Evolutionary conservation across 2,888 invertebrate species (phyloP).

Genomic region (Polymixis flavicincta): DNA sequence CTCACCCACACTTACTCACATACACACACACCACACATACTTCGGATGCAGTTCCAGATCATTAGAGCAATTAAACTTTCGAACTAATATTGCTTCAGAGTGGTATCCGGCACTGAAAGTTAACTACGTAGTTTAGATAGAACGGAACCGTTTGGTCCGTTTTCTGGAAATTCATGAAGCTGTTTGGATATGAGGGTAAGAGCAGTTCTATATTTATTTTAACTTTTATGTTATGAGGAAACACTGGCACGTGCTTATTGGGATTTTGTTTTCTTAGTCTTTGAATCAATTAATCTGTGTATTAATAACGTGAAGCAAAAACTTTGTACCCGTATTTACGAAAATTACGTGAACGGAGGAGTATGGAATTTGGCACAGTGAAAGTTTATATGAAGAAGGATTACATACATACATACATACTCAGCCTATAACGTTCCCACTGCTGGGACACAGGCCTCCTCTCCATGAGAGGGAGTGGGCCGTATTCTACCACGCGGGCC

Average conservation of each 20-base stretch:
- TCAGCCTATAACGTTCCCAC: too few relatives aligned
- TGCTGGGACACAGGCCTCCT: too few relatives aligned
- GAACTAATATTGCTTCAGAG: conserved; percentile 51
- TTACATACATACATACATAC: too few relatives aligned
- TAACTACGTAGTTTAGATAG: conserved; percentile 25
- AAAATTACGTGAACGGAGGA: too few relatives aligned
- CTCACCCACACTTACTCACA: not conserved
- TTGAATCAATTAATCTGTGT: too few relatives aligned
- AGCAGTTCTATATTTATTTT: not conserved
- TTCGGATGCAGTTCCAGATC: conserved; percentile 35
- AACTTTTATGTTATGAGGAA: not conserved
- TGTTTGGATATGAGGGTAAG: not conserved
- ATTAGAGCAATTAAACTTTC: conserved; percentile 54
- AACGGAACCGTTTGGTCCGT: not conserved
- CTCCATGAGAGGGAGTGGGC: too few relatives aligned
- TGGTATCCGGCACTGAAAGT: conserved; percentile 35
- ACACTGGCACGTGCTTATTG: not conserved
- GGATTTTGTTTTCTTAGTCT: too few relatives aligned
- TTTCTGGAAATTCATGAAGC: conserved; percentile 22
- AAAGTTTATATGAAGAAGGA: too few relatives aligned
- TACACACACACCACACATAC: not conserved
- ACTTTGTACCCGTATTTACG: too few relatives aligned
- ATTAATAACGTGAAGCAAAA: too few relatives aligned
- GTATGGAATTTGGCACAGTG: too few relatives aligned
- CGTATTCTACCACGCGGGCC: too few relatives aligned